Evolutionary conservation across 2,888 invertebrate species (phyloP), one percentile per base, ranked within the genome.

Genomic region (Spatulosminthurus flaviceps): DNA sequence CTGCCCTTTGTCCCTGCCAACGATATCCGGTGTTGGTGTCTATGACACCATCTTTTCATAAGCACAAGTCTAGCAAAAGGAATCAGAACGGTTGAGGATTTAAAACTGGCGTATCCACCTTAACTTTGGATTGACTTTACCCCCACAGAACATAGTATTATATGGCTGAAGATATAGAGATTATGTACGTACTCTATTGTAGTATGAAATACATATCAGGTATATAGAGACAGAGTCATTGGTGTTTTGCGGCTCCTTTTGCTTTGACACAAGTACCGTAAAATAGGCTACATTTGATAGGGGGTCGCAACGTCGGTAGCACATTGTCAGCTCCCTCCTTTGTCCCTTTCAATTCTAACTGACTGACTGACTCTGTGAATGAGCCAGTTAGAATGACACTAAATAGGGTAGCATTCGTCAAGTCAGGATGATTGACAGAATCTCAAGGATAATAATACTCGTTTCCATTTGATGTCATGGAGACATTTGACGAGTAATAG

Each of bases 21-120:
- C 74, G 76, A 76, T 76, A 76, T 76, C 76, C 76, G 76, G 76
- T 64, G 41, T 75, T 41, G 22, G 75, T 76, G 76, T 76, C 76
- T 76, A 66, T 76, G 66, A 76, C 76, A 66, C 69, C 67, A 13
- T 76, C 22, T 26, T 41, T 29, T 9, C 41, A 22, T 22, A 13
- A 64, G 7, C 22, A 64, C 24, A 24, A 22, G 13, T 24, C 21
- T 16, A 64, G 24, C 24, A 22, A 64, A n/a, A n/a, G n/a, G 24
- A 21, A 7, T 24, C 64, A 64, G 24, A 64, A 64, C 24, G 64
- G 24, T 16, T 11, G 24, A 64, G 21, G 64, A 4, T 26, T 64
- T 22, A 24, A 64, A 64, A 64, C 64, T 22, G 11, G n/a, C 24
- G 16, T 24, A 5, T 24, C 64, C n/a, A 64, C 64, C 24, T 64